Conservation (phyloP, 2,888 invertebrate species). For the Lepidonotus clava region DNA sequence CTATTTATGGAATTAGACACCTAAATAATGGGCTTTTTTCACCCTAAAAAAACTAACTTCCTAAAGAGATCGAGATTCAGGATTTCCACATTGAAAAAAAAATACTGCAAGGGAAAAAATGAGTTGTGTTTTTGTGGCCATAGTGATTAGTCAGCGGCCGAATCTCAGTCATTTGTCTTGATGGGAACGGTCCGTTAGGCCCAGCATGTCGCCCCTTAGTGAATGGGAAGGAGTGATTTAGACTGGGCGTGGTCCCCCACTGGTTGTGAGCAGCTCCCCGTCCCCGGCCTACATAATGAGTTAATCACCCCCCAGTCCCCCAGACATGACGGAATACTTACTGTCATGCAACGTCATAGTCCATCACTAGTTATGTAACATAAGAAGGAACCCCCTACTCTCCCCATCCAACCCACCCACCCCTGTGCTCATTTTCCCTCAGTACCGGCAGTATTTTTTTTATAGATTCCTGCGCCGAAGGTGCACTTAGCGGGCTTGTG, state of each 20-base stretch:
- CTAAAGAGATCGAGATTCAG: no score
- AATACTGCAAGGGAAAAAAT: neutral
- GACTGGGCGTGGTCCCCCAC: neutral
- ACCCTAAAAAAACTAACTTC: no score
- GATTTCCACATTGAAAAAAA: no score
- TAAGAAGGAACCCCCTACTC: neutral
- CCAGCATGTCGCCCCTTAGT: neutral
- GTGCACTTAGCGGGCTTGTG: constrained; percentile 33
- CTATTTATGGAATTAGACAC: no score
- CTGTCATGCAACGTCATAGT: constrained; percentile 37
- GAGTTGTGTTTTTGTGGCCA: neutral
- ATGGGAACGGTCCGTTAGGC: neutral
- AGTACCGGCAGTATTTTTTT: constrained; percentile 13
- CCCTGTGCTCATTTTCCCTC: no score
- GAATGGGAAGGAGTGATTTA: neutral
- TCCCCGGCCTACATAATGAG: constrained; percentile 24
- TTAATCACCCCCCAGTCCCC: constrained; percentile 7
- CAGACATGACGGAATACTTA: constrained; percentile 25
- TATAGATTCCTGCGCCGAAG: constrained; percentile 34
- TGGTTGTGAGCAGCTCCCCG: neutral
- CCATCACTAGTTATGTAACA: constrained; percentile 36
- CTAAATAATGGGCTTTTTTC: no score
- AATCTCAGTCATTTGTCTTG: constrained; percentile 38
- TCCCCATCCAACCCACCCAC: neutral
- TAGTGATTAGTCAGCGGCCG: constrained; percentile 11